Base-by-base conservation (phyloP, 2,888 invertebrate genomes). In the Hybos culiciformis region DNA sequence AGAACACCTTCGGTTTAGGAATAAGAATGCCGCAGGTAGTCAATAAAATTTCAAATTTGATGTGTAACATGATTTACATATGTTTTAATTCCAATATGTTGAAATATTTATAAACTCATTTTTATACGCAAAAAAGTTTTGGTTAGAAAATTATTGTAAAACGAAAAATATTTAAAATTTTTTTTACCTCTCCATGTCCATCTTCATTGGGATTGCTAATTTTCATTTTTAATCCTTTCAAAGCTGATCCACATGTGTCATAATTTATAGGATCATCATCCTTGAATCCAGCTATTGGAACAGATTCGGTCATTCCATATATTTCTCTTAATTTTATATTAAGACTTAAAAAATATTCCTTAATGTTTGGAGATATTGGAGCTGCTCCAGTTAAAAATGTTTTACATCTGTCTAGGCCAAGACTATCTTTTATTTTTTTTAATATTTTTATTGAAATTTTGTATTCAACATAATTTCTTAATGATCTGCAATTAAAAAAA, bases 251-350 rank as follows among this genome's bases (percentile, higher is more conserved):
- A n/a, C 82, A 75, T 44, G 78, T 75, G 40, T 78, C 76, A 38
- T 85, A 56, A 48, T 75, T 74, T n/a, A n/a, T n/a, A 58, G 74
- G 78, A 47, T 70, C 70, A 48, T 40, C 56, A 2, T 65, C 48
- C 11, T 47, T 39, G 0, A 50, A 36, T 7, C 49, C 39, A 31
- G 55, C 46, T 1, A 52, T 12, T 5, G 83, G 60, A 1, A 80
- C 73, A 53, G 86, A 86, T 63, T 90, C 90, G 4, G 86, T 84
- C 82, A 90, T 81, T n/a, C 92, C 92, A 55, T 85, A 92, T 2
- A 79, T 77, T 47, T 91, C 90, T 55, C 77, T 70, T 19, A 92
- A 67, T 0, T 80, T 80, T 46, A 92, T 78, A 58, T 91, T 85
- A n/a, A 91, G 68, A 29, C 88, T 83, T 54, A 85, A 68, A 66